Percentiles rank a stretch among this genome's conserved stretches.
Conservation (phyloP, 1,140 invertebrate genomes). For the Amyelois transitella region DNA sequence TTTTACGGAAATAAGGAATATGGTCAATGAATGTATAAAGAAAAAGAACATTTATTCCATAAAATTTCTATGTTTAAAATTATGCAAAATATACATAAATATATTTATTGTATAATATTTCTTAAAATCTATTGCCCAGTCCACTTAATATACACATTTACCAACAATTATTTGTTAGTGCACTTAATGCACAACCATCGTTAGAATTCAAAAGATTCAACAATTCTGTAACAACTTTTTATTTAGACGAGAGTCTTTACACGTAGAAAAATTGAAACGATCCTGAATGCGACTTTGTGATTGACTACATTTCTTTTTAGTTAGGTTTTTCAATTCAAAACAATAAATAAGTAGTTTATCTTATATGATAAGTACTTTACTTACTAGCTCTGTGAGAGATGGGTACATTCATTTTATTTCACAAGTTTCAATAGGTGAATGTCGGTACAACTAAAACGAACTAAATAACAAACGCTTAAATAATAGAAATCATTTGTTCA, state of each 20-base stretch:
- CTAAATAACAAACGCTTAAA: not conserved
- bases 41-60: not conserved
- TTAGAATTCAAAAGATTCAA: not conserved
- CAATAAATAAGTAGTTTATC: no score
- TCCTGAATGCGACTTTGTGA: no score
- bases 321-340: no score
- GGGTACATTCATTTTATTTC: no score
- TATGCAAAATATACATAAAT: not conserved
- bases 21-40: not conserved
- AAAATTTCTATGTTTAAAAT: not conserved
- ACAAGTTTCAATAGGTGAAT: no score
- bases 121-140: conserved; percentile 49
- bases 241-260: not conserved
- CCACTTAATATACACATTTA: conserved; percentile 31
- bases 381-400: no score
- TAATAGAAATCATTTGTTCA: not conserved
- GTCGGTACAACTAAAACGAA: not conserved
- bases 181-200: not conserved
- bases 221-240: not conserved
- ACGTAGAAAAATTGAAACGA: no score
- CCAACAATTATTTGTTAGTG: not conserved
- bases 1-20: no score
- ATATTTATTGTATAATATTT: conserved; percentile 2
- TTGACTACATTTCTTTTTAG: no score
- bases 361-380: no score